Conservation (phyloP, 2,113 vertebrate species). For the Anas platyrhynchos region DNA sequence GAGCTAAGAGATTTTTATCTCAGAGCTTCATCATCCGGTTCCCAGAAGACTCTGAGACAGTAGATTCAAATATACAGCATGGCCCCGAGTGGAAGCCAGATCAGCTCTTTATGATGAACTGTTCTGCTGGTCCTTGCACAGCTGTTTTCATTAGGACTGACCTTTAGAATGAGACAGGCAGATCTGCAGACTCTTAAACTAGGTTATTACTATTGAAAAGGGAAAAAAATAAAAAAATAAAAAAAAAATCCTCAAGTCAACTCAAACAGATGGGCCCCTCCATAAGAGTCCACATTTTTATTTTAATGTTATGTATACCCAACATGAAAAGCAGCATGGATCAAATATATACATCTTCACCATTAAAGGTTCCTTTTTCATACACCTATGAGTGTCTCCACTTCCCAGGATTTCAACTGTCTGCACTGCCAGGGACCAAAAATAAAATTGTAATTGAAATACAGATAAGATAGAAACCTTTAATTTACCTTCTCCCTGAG, state of each 20-base stretch:
- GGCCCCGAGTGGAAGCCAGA: not conserved
- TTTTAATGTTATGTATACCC: conserved; percentile 69
- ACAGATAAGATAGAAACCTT: conserved; percentile 79
- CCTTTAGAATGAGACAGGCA: not conserved
- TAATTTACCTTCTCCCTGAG: conserved; percentile 79
- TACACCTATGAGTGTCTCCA: conserved; percentile 51
- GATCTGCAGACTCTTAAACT: conserved; percentile 18
- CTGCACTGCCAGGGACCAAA: conserved; percentile 71
- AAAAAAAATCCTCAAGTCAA: not conserved
- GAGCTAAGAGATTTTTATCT: not conserved
- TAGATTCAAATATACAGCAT: not conserved
- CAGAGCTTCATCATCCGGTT: not conserved
- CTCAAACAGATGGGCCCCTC: not conserved
- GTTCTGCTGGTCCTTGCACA: not conserved
- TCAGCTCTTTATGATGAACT: not conserved
- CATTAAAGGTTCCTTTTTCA: conserved; percentile 58
- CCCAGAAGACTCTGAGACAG: not conserved
- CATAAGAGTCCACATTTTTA: conserved; percentile 33
- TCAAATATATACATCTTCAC: conserved; percentile 59
- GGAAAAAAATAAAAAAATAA: not conserved
- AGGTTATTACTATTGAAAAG: not conserved
- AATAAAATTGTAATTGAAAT: conserved; percentile 81
- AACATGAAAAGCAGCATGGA: conserved; percentile 55
- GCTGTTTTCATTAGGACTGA: not conserved
- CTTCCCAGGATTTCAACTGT: conserved; percentile 69